Percentiles rank a stretch among this genome's conserved stretches.
These are phyloP conservation scores for Sinodicranocentrus sp. DNA, from an alignment of 2,888 invertebrate species.

Conservation along the genomic window DNA sequence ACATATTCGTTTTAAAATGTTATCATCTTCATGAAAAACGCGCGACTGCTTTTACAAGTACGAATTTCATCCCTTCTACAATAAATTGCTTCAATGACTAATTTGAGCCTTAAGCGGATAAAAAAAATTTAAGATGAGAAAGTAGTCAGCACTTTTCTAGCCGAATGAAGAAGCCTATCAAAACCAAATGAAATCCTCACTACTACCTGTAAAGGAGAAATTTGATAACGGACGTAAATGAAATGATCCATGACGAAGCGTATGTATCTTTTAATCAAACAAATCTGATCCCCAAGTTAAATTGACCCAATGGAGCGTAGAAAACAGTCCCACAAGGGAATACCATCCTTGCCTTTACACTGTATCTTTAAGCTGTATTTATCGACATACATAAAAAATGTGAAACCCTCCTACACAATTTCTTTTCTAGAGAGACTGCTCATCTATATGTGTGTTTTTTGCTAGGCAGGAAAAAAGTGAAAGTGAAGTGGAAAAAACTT, in stretches of 20 bases:
- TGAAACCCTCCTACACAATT: not conserved
- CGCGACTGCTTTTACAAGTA: too few relatives aligned
- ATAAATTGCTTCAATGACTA: too few relatives aligned
- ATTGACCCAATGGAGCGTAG: slow-evolving; percentile 52
- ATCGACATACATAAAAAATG: not conserved
- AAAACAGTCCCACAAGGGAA: slow-evolving; percentile 21
- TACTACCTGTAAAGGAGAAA: slow-evolving; percentile 14
- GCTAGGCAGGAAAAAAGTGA: not conserved
- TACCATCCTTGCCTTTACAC: not conserved
- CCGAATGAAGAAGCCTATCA: not conserved
- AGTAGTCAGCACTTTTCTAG: not conserved
- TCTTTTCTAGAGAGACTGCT: not conserved
- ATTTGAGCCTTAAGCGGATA: too few relatives aligned
- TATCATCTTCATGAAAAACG: too few relatives aligned
- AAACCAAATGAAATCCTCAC: not conserved
- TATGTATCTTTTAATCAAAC: slow-evolving; percentile 55
- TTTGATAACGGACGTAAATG: slow-evolving; percentile 19
- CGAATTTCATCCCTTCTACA: too few relatives aligned
- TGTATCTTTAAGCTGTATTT: not conserved
- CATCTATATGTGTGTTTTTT: slow-evolving; percentile 1
- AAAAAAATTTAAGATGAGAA: too few relatives aligned
- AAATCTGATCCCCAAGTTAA: slow-evolving; percentile 39
- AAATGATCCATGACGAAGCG: slow-evolving; percentile 52
- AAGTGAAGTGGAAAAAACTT: slow-evolving; percentile 28
- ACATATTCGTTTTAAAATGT: too few relatives aligned